These are phyloP conservation scores for Misgurnus mizolepis DNA, from an alignment of 2,113 vertebrate genomes.

Conservation along the genomic window DNA sequence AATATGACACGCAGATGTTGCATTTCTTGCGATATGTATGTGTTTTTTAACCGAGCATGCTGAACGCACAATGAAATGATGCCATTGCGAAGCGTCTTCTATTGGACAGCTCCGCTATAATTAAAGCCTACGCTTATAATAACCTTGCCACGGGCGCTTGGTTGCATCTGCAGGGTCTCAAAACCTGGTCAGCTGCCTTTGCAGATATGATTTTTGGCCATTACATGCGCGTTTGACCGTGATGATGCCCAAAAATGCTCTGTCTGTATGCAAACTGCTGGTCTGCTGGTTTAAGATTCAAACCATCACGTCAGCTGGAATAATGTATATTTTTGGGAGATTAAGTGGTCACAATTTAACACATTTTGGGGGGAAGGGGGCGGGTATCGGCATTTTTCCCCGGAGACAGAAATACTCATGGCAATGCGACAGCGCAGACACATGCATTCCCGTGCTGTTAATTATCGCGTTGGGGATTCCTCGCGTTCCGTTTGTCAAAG, in stretches of 20 bases:
- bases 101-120: slow-evolving; percentile 22
- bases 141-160: slow-evolving; percentile 24
- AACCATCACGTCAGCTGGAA: slow-evolving; percentile 14
- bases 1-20: background rate
- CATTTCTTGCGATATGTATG: background rate
- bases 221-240: slow-evolving; percentile 5
- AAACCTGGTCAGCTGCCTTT: background rate
- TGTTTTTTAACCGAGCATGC: background rate
- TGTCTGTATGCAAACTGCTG: background rate
- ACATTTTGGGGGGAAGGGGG: slow-evolving; percentile 2
- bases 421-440: slow-evolving; percentile 71
- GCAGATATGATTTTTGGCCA: background rate
- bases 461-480: slow-evolving; percentile 69
- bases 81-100: slow-evolving; percentile 3
- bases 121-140: slow-evolving; percentile 13
- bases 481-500: slow-evolving; percentile 46
- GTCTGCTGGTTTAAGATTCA: background rate
- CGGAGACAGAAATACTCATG: slow-evolving; percentile 66
- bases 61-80: background rate
- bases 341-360: too few species aligned
- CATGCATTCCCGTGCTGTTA: slow-evolving; percentile 61
- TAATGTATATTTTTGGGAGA: background rate
- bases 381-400: slow-evolving; percentile 32
- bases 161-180: background rate
- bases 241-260: slow-evolving; percentile 11